Evolutionary conservation across 2,888 invertebrate species (phyloP), one percentile per base, ranked within the genome.

Genomic region (Drosophila meridiana): DNA sequence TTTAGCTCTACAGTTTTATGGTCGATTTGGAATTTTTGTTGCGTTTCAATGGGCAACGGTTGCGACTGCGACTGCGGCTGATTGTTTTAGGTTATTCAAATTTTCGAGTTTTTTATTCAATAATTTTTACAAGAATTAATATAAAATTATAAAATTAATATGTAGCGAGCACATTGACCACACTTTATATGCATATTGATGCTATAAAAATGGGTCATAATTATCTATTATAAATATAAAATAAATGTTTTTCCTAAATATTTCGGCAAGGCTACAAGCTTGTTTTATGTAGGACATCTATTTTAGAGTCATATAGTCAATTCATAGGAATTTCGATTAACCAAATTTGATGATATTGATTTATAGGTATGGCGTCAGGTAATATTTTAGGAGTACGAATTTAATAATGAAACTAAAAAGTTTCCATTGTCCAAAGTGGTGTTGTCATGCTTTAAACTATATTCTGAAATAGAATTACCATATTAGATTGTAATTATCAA

Each of bases 51-150:
- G 75, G 89, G 73, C 72, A 64, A 60, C 61, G 30, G 56, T 69
- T 64, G 47, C 43, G 64, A 45, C 47, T 71, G 56, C 43, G 77
- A 38, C 60, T 43, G 62, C 55, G 58, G 70, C 64, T 69, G 80
- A 80, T 83, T 82, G 86, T 79, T 64, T 82, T 84, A 79, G 81
- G 75, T 78, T 87, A 87, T 87, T 87, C 83, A 87, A 87, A 85
- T 85, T 82, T 85, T 81, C 69, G 75, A 66, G 82, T 83, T 88
- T 80, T 76, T 75, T 83, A 77, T 85, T 74, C 84, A 85, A 88
- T 84, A 83, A 78, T 88, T 82, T 87, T 89, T 87, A 87, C 89
- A 88, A 88, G 87, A 87, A 87, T 88, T 87, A 86, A 86, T 88
- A 85, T 85, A 50, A 81, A 83, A 70, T 87, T 85, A 75, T 82